A percentile compares a stretch with the other conserved stretches of the same genome.
Conservation (phyloP, 2,888 invertebrate species). For the Diachrysia chrysitis region DNA sequence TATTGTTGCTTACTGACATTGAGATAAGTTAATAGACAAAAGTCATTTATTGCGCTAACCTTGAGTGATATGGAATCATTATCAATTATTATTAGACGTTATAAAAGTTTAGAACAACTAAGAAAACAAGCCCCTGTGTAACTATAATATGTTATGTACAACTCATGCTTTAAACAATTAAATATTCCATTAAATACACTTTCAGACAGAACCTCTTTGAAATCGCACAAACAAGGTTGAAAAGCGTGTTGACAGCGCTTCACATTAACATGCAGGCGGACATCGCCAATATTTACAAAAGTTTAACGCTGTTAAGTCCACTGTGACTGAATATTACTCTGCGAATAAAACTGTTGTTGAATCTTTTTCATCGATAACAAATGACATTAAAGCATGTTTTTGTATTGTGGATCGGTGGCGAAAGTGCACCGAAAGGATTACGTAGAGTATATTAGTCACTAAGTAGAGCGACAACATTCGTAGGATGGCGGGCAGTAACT, state of each 20-base stretch:
- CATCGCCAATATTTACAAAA: slow-evolving; percentile 22
- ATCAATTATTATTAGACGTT: too few relatives aligned
- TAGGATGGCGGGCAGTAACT: too few relatives aligned
- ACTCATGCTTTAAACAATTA: not conserved
- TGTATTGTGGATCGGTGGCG: too few relatives aligned
- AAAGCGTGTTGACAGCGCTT: slow-evolving; percentile 35
- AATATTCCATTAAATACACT: slow-evolving; percentile 20
- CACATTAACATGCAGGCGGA: slow-evolving; percentile 27
- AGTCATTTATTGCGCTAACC: too few relatives aligned
- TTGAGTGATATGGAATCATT: too few relatives aligned
- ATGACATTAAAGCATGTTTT: not conserved
- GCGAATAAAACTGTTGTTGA: not conserved
- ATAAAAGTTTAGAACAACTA: too few relatives aligned
- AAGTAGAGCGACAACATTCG: too few relatives aligned
- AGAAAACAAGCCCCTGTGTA: too few relatives aligned
- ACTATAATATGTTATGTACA: not conserved
- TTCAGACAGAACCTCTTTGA: slow-evolving; percentile 18
- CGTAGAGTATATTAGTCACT: too few relatives aligned
- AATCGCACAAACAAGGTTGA: slow-evolving; percentile 27
- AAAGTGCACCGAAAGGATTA: not conserved
- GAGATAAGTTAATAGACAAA: too few relatives aligned
- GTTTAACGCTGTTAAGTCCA: not conserved
- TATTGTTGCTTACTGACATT: too few relatives aligned
- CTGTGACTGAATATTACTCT: not conserved
- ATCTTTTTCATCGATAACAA: not conserved